A percentile compares a stretch with the other conserved stretches of the same genome.
Conservation (phyloP, 2,888 invertebrate species). For the Lycaena phlaeas region DNA sequence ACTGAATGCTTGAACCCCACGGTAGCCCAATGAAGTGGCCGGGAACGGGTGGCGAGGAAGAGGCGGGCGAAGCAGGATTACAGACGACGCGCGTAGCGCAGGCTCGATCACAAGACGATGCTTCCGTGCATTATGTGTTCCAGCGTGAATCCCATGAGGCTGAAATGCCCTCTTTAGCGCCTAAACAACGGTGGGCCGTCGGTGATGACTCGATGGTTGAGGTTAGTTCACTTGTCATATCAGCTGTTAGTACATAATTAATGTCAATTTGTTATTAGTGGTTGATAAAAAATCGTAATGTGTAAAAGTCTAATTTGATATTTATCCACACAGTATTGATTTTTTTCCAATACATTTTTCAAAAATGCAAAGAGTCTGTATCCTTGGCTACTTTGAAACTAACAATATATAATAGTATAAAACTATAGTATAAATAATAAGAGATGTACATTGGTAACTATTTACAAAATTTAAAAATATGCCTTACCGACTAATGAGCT, state of each 20-base stretch:
- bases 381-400: no score
- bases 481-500: no score
- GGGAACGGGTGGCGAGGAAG: conserved; percentile 79
- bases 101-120: conserved; percentile 85
- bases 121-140: conserved; percentile 93
- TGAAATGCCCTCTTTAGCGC: conserved; percentile 82
- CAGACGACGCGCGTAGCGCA: conserved; percentile 78
- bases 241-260: conserved; percentile 13
- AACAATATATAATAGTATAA: no score
- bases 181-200: conserved; percentile 89
- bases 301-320: no score
- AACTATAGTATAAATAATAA: no score
- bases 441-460: no score
- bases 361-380: no score
- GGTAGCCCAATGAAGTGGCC: conserved; percentile 85
- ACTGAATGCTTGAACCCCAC: conserved; percentile 73
- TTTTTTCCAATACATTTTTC: no score
- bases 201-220: conserved; percentile 91
- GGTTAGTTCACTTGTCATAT: conserved; percentile 70
- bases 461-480: no score
- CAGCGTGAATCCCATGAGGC: conserved; percentile 85
- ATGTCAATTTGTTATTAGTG: neutral
- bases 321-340: no score
- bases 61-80: conserved; percentile 65
- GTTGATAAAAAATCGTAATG: no score